Base-by-base conservation (phyloP, 2,888 invertebrate genomes). In the Petrolisthes cinctipes region DNA sequence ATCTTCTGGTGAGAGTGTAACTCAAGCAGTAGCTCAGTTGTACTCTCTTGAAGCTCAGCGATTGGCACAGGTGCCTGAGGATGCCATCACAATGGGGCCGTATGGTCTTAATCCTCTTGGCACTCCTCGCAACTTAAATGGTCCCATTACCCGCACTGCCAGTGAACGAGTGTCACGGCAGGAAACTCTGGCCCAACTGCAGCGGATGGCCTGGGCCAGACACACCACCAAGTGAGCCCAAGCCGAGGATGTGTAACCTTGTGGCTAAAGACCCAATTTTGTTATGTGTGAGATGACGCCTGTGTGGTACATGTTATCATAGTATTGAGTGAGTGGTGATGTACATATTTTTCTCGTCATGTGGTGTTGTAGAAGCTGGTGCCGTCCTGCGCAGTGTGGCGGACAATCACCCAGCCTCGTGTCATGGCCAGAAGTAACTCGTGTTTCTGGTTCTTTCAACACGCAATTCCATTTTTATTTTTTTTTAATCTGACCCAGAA, bases 91-190 rank as follows among this genome's bases (percentile, higher is more conserved):
- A 56, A 56, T 86, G n/a, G 85, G 83, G 53, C 89, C 86, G 2
- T 89, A 86, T 76, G 89, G 89, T 23, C 83, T 82, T 23, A 84
- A 78, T 56, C 82, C 88, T 54, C 84, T 88, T 53, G 90, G 90
- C 9, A 76, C 87, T 4, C 83, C 83, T 11, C 66, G 86, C 56
- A 86, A 86, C 23, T 51, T 86, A 11, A 89, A 89, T 83, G 90
- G 90, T 11, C 90, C 90, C 83, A 91, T 90, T 83, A 91, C 90
- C 71, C 94, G 97, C 91, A 95, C 96, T 81, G 97, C 97, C 57
- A 97, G 97, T 93, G 97, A 97, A 92, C 96, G 96, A 92, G 95
- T 97, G 89, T 96, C 97, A 5, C 95, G 96, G 85, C 97, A 96
- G 93, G 97, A 97, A 92, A 94, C 97, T 92, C 96, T 97, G 96